A percentile compares a stretch with the other conserved stretches of the same genome.
phyloP scores from a whole-genome alignment of 2,113 vertebrate genomes.

The Notarius quadriscutis region DNA sequence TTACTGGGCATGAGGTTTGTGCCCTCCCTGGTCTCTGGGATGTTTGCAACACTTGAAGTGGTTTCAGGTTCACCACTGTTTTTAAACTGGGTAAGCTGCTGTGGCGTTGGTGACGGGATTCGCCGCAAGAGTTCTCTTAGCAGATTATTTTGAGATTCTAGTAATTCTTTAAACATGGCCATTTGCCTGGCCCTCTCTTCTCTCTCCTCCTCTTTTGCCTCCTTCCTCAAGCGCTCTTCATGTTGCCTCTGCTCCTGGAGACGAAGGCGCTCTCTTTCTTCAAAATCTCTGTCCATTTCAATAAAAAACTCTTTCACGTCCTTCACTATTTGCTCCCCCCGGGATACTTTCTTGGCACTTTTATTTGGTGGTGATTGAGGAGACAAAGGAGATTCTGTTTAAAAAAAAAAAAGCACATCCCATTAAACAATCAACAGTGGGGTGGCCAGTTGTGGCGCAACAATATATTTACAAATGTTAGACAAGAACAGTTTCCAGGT shows the following conservation, averaged over 20 bases:
- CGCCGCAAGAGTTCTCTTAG: background rate
- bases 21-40: background rate
- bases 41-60: background rate
- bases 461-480: background rate
- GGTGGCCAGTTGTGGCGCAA: background rate
- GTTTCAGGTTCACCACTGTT: background rate
- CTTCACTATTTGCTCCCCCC: background rate
- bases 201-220: background rate
- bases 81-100: background rate
- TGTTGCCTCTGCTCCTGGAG: background rate
- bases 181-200: background rate
- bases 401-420: background rate
- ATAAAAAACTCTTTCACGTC: background rate
- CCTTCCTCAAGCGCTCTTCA: background rate
- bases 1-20: background rate
- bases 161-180: background rate
- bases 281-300: background rate
- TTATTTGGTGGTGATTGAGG: slow-evolving; percentile 11
- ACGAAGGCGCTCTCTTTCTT: background rate
- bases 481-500: background rate
- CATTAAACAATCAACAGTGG: background rate
- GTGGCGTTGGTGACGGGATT: background rate
- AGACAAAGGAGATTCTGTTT: background rate
- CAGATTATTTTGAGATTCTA: slow-evolving; percentile 4
- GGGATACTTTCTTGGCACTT: background rate